Evolutionary conservation across 1,140 invertebrate genomes (phyloP).

Genomic region (Drosophila guanche): DNA sequence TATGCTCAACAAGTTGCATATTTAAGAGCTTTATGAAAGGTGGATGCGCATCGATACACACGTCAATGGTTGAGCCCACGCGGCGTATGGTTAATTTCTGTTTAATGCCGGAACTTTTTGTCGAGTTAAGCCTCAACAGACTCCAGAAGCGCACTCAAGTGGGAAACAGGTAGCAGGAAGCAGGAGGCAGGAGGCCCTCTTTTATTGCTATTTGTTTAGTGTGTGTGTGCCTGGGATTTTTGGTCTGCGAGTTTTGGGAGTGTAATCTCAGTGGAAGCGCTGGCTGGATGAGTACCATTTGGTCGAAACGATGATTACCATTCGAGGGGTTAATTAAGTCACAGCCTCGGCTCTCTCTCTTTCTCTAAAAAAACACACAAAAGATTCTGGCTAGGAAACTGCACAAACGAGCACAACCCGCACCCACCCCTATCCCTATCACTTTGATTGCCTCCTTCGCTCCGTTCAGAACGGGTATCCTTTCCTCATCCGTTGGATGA

Average conservation of each 20-base stretch:
- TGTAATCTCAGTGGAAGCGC: background rate
- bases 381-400: too few relatives aligned
- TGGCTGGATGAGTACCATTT: background rate
- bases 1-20: slow-evolving; percentile 68
- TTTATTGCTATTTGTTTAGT: slow-evolving; percentile 79
- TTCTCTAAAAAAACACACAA: too few relatives aligned
- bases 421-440: background rate
- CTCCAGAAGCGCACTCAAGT: slow-evolving; percentile 69
- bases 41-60: slow-evolving; percentile 22
- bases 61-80: slow-evolving; percentile 12
- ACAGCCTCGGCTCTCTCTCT: too few relatives aligned
- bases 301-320: too few relatives aligned
- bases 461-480: background rate
- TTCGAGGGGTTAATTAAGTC: too few relatives aligned
- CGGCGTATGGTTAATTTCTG: slow-evolving; percentile 78
- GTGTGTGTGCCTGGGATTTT: slow-evolving; percentile 12
- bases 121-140: slow-evolving; percentile 59
- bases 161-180: slow-evolving; percentile 25
- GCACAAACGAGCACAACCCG: too few relatives aligned
- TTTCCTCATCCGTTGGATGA: background rate
- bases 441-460: too few relatives aligned
- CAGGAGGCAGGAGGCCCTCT: slow-evolving; percentile 28
- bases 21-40: slow-evolving; percentile 71
- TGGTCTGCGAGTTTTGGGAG: background rate
- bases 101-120: slow-evolving; percentile 68